phyloP scores from a whole-genome alignment of 1,140 invertebrate genomes.

The Potamilus streckersoni region DNA sequence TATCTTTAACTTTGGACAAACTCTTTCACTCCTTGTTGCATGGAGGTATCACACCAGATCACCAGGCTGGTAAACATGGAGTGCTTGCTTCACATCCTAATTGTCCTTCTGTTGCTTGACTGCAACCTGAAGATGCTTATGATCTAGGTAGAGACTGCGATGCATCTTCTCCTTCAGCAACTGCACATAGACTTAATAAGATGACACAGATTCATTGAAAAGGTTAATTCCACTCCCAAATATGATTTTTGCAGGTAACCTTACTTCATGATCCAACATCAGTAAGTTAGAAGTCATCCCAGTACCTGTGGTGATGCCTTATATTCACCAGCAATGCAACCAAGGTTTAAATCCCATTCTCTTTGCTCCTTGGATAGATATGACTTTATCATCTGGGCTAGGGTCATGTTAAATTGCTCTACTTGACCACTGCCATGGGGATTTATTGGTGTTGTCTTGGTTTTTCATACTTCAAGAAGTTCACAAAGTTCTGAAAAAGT shows the following conservation, averaged over 20 bases:
- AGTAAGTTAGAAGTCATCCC: slow-evolving; percentile 34
- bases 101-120: slow-evolving; percentile 3
- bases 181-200: slow-evolving; percentile 9
- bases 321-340: slow-evolving; percentile 29
- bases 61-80: slow-evolving; percentile 5
- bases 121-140: not conserved
- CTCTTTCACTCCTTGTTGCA: not conserved
- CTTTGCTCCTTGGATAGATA: slow-evolving; percentile 37
- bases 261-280: slow-evolving; percentile 38
- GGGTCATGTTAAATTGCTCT: slow-evolving; percentile 51
- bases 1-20: not conserved
- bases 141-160: slow-evolving; percentile 9
- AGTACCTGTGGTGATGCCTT: slow-evolving; percentile 23
- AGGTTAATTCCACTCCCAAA: not conserved
- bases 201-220: not conserved
- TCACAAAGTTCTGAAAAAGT: slow-evolving; percentile 29
- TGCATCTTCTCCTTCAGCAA: not conserved
- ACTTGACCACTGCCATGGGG: slow-evolving; percentile 39
- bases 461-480: slow-evolving; percentile 20
- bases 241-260: slow-evolving; percentile 2
- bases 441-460: slow-evolving; percentile 18
- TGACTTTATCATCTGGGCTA: slow-evolving; percentile 38
- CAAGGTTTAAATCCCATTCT: slow-evolving; percentile 34
- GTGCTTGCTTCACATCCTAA: slow-evolving; percentile 4
- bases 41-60: slow-evolving; percentile 10